Evolutionary conservation across 2,888 invertebrate genomes (phyloP), one percentile per base, ranked within the genome.

Genomic region (Epistrophella euchroma): DNA sequence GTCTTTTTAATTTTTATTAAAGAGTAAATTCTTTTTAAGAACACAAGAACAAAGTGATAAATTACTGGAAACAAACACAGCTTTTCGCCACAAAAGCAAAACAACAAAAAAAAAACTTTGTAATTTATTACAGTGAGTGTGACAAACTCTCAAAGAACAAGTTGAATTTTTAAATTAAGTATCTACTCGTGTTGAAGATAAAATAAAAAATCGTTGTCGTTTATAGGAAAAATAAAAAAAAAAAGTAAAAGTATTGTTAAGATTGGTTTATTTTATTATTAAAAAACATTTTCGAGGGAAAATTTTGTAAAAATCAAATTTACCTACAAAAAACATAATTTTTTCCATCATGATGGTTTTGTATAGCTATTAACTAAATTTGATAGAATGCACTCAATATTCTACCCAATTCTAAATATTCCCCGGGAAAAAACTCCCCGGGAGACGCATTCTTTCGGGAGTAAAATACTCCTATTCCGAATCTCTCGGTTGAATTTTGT

Each of bases 121-220:
- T 35, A 35, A 47, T 66, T 66, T 66, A 47, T 66, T 66, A 47
- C 45, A 32, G n/a, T n/a, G n/a, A 9, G 4, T 4, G 0, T 11
- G 66, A 66, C 64, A 66, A 66, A 32, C 17, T 45, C 28, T 19
- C 28, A 5, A 19, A 19, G 32, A 32, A 47, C 0, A 32, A 47
- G 47, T 15, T 47, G 32, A 66, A 47, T 35, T 66, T 66, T 47
- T 28, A 66, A 66, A 66, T 66, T 62, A 62, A 43, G 25, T 58
- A 19, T n/a, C 1, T 15, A 35, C 32, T 19, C 11, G 17, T 28
- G 28, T 5, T 25, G 11, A 47, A 66, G 2, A 15, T 32, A 35
- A 35, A 45, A 13, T 19, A 32, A 56, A 32, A 56, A n/a, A 56
- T 32, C 4, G 10, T 32, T 17, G 32, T 25, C 3, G 55, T 0